phyloP scores from a whole-genome alignment of 2,888 invertebrate species.

The Masnerella sp. region DNA sequence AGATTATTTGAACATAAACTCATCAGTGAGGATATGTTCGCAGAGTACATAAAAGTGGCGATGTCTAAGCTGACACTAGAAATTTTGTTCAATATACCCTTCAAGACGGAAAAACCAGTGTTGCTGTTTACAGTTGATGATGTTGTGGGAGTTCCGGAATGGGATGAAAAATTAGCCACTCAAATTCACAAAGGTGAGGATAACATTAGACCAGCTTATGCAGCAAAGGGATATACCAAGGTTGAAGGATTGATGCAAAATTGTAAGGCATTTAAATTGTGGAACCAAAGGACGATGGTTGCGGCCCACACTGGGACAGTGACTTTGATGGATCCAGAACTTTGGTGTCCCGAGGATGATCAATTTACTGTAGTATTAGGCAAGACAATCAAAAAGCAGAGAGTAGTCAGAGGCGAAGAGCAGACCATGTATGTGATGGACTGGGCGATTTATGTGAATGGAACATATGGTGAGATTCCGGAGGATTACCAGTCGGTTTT shows the following conservation, averaged over 20 bases:
- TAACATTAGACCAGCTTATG: not conserved
- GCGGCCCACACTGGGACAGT: not conserved
- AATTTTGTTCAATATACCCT: too few species aligned
- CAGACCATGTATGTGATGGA: not conserved
- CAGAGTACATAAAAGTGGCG: too few species aligned
- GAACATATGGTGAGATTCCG: not conserved
- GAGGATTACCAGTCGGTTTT: not conserved
- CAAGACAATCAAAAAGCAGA: too few species aligned
- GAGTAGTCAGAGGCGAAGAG: not conserved
- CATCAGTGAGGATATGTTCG: too few species aligned
- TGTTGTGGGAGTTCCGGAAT: too few species aligned
- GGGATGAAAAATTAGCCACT: too few species aligned
- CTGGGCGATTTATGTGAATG: not conserved
- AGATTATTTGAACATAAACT: too few species aligned
- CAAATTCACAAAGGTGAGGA: too few species aligned
- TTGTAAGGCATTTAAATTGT: not conserved
- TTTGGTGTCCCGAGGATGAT: slow-evolving; percentile 5
- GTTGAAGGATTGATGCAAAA: not conserved
- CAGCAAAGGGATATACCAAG: not conserved
- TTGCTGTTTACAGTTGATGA: too few species aligned
- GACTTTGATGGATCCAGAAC: slow-evolving; percentile 4
- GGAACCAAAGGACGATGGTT: not conserved
- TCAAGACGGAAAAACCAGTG: too few species aligned
- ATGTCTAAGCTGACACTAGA: too few species aligned
- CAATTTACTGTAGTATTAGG: not conserved